Percentiles rank a stretch among this genome's conserved stretches.
These are phyloP conservation scores for Bothrops jararaca DNA, from an alignment of 2,113 vertebrate species.

Conservation along the genomic window DNA sequence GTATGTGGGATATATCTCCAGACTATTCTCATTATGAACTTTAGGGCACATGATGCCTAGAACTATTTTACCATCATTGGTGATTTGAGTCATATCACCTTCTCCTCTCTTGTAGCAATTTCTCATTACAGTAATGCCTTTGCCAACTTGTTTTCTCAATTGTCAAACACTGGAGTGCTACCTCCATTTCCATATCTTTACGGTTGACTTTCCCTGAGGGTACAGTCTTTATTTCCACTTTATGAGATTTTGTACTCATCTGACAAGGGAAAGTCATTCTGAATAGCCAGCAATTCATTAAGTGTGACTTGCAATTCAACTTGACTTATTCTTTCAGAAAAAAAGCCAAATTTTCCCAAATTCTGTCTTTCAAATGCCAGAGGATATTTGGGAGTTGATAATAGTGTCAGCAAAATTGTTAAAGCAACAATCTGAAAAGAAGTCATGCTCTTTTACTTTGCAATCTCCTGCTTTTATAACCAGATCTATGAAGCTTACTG, in stretches of 20 bases:
- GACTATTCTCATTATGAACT: no score
- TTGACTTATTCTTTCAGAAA: neutral
- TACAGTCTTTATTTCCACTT: slow-evolving; percentile 35
- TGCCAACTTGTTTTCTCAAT: neutral
- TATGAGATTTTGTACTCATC: slow-evolving; percentile 59
- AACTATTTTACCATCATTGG: neutral
- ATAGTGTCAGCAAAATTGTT: neutral
- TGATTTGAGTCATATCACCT: neutral
- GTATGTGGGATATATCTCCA: neutral
- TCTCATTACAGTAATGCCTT: neutral
- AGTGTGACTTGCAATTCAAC: neutral
- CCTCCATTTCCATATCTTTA: neutral
- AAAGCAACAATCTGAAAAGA: neutral
- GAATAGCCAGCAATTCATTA: slow-evolving; percentile 36
- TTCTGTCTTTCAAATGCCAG: neutral
- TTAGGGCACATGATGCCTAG: neutral
- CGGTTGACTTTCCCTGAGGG: slow-evolving; percentile 32
- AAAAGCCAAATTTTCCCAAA: neutral
- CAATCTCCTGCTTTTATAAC: neutral
- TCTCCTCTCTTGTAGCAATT: neutral
- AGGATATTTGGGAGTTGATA: neutral
- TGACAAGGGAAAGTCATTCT: slow-evolving; percentile 15
- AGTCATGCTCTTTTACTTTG: neutral
- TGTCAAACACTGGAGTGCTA: neutral
- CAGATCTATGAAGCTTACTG: neutral